Percentiles rank a stretch among this genome's conserved stretches.
These are phyloP conservation scores for Eumacrocentrus americanus DNA, from an alignment of 2,888 invertebrate species.

Conservation along the genomic window DNA sequence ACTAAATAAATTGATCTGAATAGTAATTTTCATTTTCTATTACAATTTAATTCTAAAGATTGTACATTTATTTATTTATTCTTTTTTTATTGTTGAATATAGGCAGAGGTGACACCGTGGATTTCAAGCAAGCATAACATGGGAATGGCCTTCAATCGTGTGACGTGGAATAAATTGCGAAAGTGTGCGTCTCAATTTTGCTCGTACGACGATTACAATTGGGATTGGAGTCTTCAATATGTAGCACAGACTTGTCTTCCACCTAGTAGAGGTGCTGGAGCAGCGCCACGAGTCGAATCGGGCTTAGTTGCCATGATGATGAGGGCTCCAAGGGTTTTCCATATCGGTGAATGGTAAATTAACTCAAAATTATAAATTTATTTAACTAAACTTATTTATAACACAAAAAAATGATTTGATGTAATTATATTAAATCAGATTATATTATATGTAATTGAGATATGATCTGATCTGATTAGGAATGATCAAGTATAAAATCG, in stretches of 20 bases:
- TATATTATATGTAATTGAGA: too few species aligned
- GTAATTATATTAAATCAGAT: too few species aligned
- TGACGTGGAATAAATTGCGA: slow-evolving; percentile 85
- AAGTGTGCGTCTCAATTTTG: slow-evolving; percentile 87
- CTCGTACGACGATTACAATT: slow-evolving; percentile 97
- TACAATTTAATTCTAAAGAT: background rate
- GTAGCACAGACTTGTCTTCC: slow-evolving; percentile 83
- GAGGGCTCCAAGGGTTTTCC: slow-evolving; percentile 93
- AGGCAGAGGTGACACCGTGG: slow-evolving; percentile 94
- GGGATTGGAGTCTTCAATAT: slow-evolving; percentile 97
- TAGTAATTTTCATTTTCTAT: slow-evolving; percentile 4
- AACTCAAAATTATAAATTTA: too few species aligned
- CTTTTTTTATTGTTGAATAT: slow-evolving; percentile 32
- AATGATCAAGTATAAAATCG: too few species aligned
- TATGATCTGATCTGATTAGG: too few species aligned
- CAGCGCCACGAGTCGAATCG: slow-evolving; percentile 53
- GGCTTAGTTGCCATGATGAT: slow-evolving; percentile 84
- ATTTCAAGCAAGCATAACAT: slow-evolving; percentile 98
- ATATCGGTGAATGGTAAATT: slow-evolving; percentile 97
- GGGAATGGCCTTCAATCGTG: slow-evolving; percentile 95
- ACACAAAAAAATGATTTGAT: background rate
- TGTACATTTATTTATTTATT: slow-evolving; percentile 16
- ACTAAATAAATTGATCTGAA: too few species aligned
- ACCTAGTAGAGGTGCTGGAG: slow-evolving; percentile 65
- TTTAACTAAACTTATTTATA: background rate